Evolutionary conservation across 2,888 invertebrate genomes (phyloP).

Genomic region (Apoderus coryli): DNA sequence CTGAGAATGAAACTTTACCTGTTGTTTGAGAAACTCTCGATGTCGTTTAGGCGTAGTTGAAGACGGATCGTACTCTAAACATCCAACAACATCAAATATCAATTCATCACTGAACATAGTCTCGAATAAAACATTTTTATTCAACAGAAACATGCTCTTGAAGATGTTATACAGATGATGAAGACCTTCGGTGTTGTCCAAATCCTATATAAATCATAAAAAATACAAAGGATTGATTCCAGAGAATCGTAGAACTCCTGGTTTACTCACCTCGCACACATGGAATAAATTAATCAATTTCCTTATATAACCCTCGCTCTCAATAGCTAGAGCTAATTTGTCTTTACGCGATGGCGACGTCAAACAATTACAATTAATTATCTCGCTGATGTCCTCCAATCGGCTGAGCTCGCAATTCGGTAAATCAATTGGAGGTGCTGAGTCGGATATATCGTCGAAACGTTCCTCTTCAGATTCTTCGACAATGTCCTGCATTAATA

Average conservation of each 20-base stretch:
- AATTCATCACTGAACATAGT: constrained; percentile 95
- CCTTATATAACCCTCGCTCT: constrained; percentile 88
- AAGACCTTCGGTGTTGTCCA: constrained; percentile 86
- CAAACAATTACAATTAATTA: constrained; percentile 76
- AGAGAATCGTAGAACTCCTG: no score
- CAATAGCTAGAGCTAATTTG: constrained; percentile 83
- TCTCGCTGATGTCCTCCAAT: constrained; percentile 88
- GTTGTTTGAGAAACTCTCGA: constrained; percentile 86
- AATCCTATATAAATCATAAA: no score
- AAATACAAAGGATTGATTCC: no score
- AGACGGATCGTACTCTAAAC: constrained; percentile 93
- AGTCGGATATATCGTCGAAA: constrained; percentile 92
- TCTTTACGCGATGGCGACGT: constrained; percentile 85
- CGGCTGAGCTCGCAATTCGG: constrained; percentile 90
- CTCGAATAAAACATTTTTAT: constrained; percentile 93
- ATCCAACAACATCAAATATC: constrained; percentile 96
- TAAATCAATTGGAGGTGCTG: constrained; percentile 84
- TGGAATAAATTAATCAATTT: constrained; percentile 91
- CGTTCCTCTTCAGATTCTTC: constrained; percentile 95
- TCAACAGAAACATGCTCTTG: constrained; percentile 95
- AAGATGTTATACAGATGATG: constrained; percentile 96
- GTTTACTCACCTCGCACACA: constrained; percentile 94
- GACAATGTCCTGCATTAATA: constrained; percentile 61
- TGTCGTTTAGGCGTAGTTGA: constrained; percentile 78
- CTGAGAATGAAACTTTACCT: no score